Base-by-base conservation (phyloP, 2,113 vertebrate species). In the Gopherus flavomarginatus region DNA sequence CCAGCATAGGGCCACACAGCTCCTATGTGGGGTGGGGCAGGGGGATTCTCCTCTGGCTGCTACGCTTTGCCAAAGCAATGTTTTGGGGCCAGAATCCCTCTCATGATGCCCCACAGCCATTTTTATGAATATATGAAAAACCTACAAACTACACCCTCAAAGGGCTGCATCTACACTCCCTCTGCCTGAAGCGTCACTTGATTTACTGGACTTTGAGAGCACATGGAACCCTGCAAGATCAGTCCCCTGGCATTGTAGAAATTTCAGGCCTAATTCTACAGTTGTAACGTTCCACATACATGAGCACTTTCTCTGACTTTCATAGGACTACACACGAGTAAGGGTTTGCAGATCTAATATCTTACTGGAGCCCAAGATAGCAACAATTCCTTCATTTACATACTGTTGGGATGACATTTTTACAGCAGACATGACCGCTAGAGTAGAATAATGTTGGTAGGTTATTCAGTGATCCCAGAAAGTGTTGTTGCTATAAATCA, bases 401-500 rank as follows among this genome's bases (percentile, higher is more conserved):
- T 0, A 57, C 81, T 50, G 22, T 88, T 53, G 87, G 80, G 31
- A 92, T 77, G 72, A 81, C 42, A 44, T 81, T 12, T 54, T 79
- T 69, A 92, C 90, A 96, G 54, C n/a, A 83, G 21, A 52, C 50
- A 0, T 22, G 75, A 54, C 57, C 29, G 87, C 19, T 53, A 75
- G 79, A 10, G 5, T 91, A 16, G 44, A 81, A 50, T 21, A 84
- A 85, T 38, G 5, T 1, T 4, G 53, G 26, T 5, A 86, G 90
- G 79, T 78, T 90, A 82, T 83, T 94, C 97, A 97, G 44, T 38
- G n/a, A 21, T 42, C 80, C 82, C 62, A 81, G 90, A 90, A 97
- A 96, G 90, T 7, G 11, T 26, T 96, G 94, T 59, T 85, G 69
- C 14, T 84, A 82, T 94, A 97, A 97, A 96, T 96, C 97, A 96